Base-by-base conservation (phyloP, 2,888 invertebrate genomes). In the Rhamnusium bicolor region DNA sequence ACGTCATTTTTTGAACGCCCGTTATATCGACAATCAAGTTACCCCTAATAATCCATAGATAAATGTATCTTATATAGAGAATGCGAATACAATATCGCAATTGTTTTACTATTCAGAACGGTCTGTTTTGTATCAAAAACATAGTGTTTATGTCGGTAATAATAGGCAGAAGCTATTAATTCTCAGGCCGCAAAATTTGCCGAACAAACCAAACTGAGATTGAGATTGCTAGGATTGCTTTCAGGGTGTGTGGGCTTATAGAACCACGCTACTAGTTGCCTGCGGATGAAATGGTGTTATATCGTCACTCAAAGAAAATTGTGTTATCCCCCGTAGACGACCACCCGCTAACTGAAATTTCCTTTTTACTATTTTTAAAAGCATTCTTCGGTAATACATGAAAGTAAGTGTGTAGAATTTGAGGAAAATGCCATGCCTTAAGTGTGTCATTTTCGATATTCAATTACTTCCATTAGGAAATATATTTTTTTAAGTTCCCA, bases 261-360 rank as follows among this genome's bases (percentile, higher is more conserved):
- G n/a, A 29, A 10, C 29, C 32, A 32, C 54, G 32, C 1, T 18
- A 12, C 27, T 27, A 27, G 14, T 0, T 58, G 58, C 29, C 58
- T 32, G 18, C 58, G 58, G 32, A 16, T 14, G 56, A 29, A 29
- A 56, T 56, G 29, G 56, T 53, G 53, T 56, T 56, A 56, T 56
- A 29, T 29, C 19, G 32, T 32, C 58, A 58, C 58, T 58, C 32
- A 58, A 58, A 58, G 58, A 18, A 58, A 58, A 58, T 58, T 58
- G 58, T 32, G 58, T 58, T 58, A 58, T 58, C 19, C 32, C n/a
- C 58, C 18, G 18, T 32, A 32, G 58, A 19, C 29, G n/a, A 32
- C 58, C 58, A 32, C 32, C 58, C 10, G 32, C 12, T 18, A n/a
- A 32, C 58, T 16, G 19, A 29, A 58, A 58, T 58, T 32, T 32